Conservation (phyloP, 1,140 invertebrate genomes). For the Zaprionus vittiger region DNA sequence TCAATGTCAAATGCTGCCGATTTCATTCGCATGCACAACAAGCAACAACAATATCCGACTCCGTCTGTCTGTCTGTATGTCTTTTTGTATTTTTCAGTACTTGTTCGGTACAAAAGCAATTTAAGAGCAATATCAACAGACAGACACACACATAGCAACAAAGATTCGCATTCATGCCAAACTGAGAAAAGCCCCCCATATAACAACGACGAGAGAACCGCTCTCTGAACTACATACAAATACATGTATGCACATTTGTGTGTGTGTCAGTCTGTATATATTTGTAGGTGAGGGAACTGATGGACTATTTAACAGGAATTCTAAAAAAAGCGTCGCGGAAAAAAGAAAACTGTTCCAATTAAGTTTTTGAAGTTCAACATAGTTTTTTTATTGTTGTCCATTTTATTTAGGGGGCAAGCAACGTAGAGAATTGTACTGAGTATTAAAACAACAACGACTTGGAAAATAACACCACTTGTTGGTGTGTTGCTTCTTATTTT, state of each 20-base stretch:
- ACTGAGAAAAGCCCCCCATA: slow-evolving; percentile 52
- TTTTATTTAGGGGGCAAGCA: background rate
- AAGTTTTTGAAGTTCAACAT: background rate
- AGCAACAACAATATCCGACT: slow-evolving; percentile 50
- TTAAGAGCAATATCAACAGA: slow-evolving; percentile 57
- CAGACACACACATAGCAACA: slow-evolving; percentile 21
- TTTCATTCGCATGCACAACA: slow-evolving; percentile 65
- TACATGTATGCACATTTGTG: background rate
- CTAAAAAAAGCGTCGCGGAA: background rate
- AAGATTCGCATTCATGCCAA: slow-evolving; percentile 64
- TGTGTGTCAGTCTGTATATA: background rate
- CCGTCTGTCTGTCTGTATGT: slow-evolving; percentile 37
- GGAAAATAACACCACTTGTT: slow-evolving; percentile 76
- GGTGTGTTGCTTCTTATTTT: slow-evolving; percentile 39
- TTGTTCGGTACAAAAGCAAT: slow-evolving; percentile 49
- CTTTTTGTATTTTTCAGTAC: slow-evolving; percentile 48
- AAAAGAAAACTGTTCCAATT: slow-evolving; percentile 3
- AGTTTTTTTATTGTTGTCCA: background rate
- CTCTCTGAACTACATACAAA: slow-evolving; percentile 43
- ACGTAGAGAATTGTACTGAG: background rate
- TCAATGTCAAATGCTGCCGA: slow-evolving; percentile 80
- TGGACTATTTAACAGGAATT: slow-evolving; percentile 21
- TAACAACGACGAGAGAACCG: slow-evolving; percentile 43
- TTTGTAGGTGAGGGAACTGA: slow-evolving; percentile 10
- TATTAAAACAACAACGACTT: slow-evolving; percentile 36